A percentile compares a stretch with the other conserved stretches of the same genome.
phyloP scores from a whole-genome alignment of 2,797 vertebrate species.

The Sebastes itinus region DNA sequence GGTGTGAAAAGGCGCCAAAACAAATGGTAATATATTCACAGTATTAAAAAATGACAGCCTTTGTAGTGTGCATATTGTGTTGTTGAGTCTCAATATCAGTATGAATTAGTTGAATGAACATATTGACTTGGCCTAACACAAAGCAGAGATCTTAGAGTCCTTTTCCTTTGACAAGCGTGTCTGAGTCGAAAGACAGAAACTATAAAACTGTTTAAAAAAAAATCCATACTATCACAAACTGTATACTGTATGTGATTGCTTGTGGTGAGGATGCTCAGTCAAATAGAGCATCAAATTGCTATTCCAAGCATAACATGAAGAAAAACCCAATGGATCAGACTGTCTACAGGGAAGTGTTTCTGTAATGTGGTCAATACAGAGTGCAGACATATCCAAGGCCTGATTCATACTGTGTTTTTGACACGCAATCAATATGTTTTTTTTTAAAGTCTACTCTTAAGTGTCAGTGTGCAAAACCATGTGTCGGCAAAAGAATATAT shows the following conservation, averaged over 20 bases:
- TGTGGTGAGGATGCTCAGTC: slow-evolving; percentile 17
- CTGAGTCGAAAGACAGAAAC: slow-evolving; percentile 1
- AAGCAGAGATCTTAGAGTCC: not conserved
- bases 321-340: slow-evolving; percentile 19
- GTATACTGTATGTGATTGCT: not conserved
- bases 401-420: slow-evolving; percentile 48
- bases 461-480: slow-evolving; percentile 53
- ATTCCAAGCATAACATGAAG: slow-evolving; percentile 37
- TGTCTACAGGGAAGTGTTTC: slow-evolving; percentile 39
- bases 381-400: slow-evolving; percentile 36
- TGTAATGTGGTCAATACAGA: slow-evolving; percentile 58
- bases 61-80: not conserved
- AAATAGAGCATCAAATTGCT: slow-evolving; percentile 47
- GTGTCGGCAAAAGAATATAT: slow-evolving; percentile 44
- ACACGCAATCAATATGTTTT: slow-evolving; percentile 67
- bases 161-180: not conserved
- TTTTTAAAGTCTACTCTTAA: slow-evolving; percentile 49
- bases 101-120: not conserved
- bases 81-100: not conserved
- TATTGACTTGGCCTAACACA: not conserved
- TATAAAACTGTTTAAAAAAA: slow-evolving; percentile 5
- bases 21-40: not conserved
- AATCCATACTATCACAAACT: slow-evolving; percentile 13
- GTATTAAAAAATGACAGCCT: not conserved
- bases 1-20: not conserved